These are phyloP conservation scores for Iselma pallidipennis DNA, from an alignment of 2,888 invertebrate species.

Conservation along the genomic window DNA sequence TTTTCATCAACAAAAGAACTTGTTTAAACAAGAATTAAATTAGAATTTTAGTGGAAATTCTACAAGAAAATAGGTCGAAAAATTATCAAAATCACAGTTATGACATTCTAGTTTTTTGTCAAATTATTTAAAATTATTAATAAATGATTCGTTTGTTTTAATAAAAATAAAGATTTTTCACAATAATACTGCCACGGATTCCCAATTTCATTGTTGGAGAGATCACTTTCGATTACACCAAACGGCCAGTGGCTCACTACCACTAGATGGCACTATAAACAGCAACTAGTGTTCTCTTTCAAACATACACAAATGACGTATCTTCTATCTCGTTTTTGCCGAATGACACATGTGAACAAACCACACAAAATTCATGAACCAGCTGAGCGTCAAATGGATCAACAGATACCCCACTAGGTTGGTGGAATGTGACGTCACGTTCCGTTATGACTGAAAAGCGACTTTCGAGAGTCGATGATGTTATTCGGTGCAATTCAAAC, in stretches of 20 bases:
- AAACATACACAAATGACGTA: not conserved
- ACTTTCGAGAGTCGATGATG: no score
- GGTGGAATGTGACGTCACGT: no score
- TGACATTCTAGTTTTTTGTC: not conserved
- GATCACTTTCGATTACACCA: not conserved
- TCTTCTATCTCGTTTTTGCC: not conserved
- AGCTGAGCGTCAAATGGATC: not conserved
- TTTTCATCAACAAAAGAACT: not conserved
- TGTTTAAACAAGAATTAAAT: not conserved
- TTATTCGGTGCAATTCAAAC: no score
- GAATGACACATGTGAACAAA: not conserved
- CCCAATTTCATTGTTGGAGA: not conserved
- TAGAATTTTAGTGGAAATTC: not conserved
- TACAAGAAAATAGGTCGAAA: not conserved
- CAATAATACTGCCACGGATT: conserved; percentile 4
- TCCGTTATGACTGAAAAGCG: no score
- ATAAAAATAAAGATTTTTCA: not conserved
- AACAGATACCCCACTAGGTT: no score
- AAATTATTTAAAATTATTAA: not conserved
- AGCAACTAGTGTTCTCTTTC: not conserved
- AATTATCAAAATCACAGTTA: not conserved
- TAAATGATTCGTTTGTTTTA: not conserved
- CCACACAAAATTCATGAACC: not conserved
- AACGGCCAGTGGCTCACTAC: no score
- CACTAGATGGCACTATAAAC: not conserved